phyloP scores from a whole-genome alignment of 2,888 invertebrate genomes.

The Luffia ferchaultella region DNA sequence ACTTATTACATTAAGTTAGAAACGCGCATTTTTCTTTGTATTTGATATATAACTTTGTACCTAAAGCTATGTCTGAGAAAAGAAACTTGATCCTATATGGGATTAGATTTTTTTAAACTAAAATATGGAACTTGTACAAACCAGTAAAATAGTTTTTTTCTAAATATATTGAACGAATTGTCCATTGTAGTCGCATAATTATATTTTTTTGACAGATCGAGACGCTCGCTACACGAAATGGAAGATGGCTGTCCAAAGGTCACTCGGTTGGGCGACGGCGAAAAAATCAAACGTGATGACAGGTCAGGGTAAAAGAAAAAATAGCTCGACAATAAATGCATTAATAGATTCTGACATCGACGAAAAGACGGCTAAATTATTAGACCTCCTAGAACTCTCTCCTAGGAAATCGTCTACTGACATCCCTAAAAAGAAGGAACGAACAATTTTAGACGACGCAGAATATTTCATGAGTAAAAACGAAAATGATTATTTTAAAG shows the following conservation, averaged over 20 bases:
- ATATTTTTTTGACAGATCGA: constrained; percentile 68
- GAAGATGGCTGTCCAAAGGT: constrained; percentile 94
- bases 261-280: constrained; percentile 86
- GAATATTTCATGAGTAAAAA: constrained; percentile 48
- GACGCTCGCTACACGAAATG: constrained; percentile 87
- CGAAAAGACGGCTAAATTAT: constrained; percentile 27
- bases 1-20: too few species aligned
- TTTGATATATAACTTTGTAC: too few species aligned
- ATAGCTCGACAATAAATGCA: constrained; percentile 25
- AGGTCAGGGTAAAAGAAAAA: constrained; percentile 66
- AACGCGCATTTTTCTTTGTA: too few species aligned
- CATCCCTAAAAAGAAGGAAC: constrained; percentile 31
- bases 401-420: constrained; percentile 45
- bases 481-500: constrained; percentile 51
- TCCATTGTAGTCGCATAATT: too few species aligned
- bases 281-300: constrained; percentile 81
- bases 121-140: too few species aligned
- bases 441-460: constrained; percentile 45
- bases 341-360: constrained; percentile 29
- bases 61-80: too few species aligned
- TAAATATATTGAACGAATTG: too few species aligned
- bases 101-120: too few species aligned
- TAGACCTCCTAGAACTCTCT: constrained; percentile 41
- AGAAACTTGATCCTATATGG: too few species aligned
- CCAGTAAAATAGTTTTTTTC: too few species aligned